These are phyloP conservation scores for Drosophila nikananu DNA, from an alignment of 1,140 invertebrate genomes.

Conservation along the genomic window DNA sequence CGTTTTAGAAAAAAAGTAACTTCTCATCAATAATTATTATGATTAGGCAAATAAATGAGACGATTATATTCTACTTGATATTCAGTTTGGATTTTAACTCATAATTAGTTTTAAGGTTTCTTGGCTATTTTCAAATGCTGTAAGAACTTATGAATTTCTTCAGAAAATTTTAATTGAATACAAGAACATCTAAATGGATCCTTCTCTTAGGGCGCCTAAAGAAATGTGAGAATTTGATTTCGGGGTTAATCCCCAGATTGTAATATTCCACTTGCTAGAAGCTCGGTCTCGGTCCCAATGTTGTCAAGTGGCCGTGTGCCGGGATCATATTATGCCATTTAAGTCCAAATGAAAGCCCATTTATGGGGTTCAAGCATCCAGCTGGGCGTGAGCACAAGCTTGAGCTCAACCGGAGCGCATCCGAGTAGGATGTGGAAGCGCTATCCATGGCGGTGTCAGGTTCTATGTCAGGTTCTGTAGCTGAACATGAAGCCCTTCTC, in stretches of 20 bases:
- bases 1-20: conserved; percentile 9
- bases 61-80: not conserved
- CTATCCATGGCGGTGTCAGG: conserved; percentile 27
- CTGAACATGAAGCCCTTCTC: conserved; percentile 49
- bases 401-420: conserved; percentile 33
- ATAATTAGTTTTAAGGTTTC: no score
- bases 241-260: not conserved
- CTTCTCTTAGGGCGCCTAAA: not conserved
- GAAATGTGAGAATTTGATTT: not conserved
- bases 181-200: not conserved
- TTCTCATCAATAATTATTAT: conserved; percentile 4
- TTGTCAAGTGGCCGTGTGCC: conserved; percentile 22
- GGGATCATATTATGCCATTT: conserved; percentile 39
- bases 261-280: not conserved
- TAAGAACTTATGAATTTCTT: not conserved
- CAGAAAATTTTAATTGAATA: not conserved
- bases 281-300: conserved; percentile 5
- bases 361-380: conserved; percentile 50
- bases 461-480: conserved; percentile 36
- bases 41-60: not conserved
- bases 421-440: conserved; percentile 21
- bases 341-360: conserved; percentile 28
- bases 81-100: no score
- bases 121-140: not conserved
- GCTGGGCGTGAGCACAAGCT: conserved; percentile 40